phyloP scores from a whole-genome alignment of 2,113 vertebrate genomes.

The Centropristis striata region DNA sequence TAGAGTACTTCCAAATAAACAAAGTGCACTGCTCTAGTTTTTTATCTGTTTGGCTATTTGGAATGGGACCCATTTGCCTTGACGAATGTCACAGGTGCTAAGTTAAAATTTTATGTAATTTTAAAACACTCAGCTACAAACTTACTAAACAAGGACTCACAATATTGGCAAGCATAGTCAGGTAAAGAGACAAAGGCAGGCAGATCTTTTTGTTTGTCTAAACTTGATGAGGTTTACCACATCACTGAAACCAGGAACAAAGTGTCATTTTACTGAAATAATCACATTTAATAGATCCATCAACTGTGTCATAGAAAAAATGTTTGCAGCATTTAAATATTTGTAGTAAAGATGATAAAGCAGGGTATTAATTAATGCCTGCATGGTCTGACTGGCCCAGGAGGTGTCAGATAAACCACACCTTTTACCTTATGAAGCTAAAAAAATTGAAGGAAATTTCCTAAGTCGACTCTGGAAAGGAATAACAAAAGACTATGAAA shows the following conservation, averaged over 20 bases:
- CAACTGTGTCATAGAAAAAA: not conserved
- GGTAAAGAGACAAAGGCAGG: too few species aligned
- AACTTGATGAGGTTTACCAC: not conserved
- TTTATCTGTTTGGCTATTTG: slow-evolving; percentile 10
- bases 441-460: too few species aligned
- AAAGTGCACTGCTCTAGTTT: slow-evolving; percentile 23
- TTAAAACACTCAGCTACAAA: not conserved
- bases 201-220: not conserved
- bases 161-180: not conserved
- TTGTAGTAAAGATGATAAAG: too few species aligned
- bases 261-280: not conserved
- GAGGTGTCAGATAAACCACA: too few species aligned
- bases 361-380: too few species aligned
- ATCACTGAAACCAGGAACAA: too few species aligned
- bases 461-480: too few species aligned
- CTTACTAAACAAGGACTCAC: not conserved
- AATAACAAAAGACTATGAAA: too few species aligned
- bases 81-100: slow-evolving; percentile 1
- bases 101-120: slow-evolving; percentile 13
- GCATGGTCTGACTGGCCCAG: too few species aligned
- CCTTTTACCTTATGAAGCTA: too few species aligned
- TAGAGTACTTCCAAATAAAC: slow-evolving; percentile 18
- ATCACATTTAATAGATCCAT: not conserved
- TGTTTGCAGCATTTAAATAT: not conserved
- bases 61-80: not conserved